Evolutionary conservation across 2,888 invertebrate species (phyloP), one percentile per base, ranked within the genome.

Genomic region (Vesta saturnalis): DNA sequence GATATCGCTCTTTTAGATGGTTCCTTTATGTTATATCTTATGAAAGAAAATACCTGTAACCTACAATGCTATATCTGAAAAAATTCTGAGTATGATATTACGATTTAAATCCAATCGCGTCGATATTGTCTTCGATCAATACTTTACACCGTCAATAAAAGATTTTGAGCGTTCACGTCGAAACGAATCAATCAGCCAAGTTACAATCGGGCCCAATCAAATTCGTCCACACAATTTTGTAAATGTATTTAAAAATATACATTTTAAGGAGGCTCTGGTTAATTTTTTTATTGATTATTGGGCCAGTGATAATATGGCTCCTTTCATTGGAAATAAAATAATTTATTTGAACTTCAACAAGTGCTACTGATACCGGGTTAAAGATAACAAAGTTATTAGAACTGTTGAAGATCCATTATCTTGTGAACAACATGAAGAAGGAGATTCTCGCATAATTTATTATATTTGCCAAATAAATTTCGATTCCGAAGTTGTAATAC

Each of bases 241-340:
- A 19, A 75, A 76, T 69, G 74, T 72, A 60, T 52, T 78, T 15
- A 76, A 72, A 67, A 77, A 74, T 70, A 69, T 58, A 0, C 18
- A 74, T 35, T 78, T 78, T 61, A 78, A 78, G 73, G 55, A 77
- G 63, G 76, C 74, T 60, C 65, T 77, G 1, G 74, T 77, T 8
- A 58, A 74, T 52, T 78, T 77, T 63, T 75, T 78, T 55, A 73
- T 74, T 68, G 54, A 72, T 62, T 73, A 78, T 60, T 79, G 77
- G 77, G 72, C 74, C 57, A 60, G 69, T 65, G 73, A 74, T 70
- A 73, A 78, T 72, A 74, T 76, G 75, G 69, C 70, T 59, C 72
- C 75, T 15, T 30, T 57, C n/a, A 30, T 57, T 54, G 22, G 54
- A 2, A 54, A 22, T 21, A 54, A 54, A 54, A 54, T 4, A 6